phyloP scores from a whole-genome alignment of 2,113 vertebrate genomes.

The Geothlypis trichas region DNA sequence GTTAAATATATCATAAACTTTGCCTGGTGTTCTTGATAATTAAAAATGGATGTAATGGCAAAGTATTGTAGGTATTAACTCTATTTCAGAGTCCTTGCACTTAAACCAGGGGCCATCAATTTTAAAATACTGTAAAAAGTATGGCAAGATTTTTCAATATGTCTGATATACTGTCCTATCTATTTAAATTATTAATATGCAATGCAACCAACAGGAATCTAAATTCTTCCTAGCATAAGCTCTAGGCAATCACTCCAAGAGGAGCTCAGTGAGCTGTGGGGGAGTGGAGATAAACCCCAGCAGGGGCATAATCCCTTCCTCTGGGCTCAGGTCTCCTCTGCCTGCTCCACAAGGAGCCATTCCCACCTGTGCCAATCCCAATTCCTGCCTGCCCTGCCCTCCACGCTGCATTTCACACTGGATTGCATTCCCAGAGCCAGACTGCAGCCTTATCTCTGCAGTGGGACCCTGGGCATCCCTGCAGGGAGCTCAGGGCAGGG shows the following conservation, averaged over 20 bases:
- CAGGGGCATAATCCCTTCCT: background rate
- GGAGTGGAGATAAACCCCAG: background rate
- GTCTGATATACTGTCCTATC: background rate
- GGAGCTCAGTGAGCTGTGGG: background rate
- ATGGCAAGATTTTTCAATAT: constrained; percentile 24
- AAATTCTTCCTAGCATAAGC: background rate
- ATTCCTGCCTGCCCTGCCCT: background rate
- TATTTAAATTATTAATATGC: constrained; percentile 55
- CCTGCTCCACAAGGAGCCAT: background rate
- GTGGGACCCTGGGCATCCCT: background rate
- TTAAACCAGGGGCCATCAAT: constrained; percentile 21
- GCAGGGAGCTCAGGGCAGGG: background rate
- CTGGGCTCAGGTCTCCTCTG: background rate
- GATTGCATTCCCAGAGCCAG: background rate
- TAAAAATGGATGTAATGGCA: constrained; percentile 47
- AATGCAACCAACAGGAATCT: background rate
- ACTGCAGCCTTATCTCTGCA: background rate
- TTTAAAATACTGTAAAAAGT: background rate
- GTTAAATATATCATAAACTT: background rate
- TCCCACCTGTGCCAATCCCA: background rate
- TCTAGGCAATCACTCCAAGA: background rate
- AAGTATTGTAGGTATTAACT: background rate
- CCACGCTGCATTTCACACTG: background rate
- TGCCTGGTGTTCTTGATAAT: background rate
- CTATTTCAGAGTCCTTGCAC: background rate